These are phyloP conservation scores for Tauraco hartlaubi DNA, from an alignment of 2,797 vertebrate genomes.

Conservation along the genomic window DNA sequence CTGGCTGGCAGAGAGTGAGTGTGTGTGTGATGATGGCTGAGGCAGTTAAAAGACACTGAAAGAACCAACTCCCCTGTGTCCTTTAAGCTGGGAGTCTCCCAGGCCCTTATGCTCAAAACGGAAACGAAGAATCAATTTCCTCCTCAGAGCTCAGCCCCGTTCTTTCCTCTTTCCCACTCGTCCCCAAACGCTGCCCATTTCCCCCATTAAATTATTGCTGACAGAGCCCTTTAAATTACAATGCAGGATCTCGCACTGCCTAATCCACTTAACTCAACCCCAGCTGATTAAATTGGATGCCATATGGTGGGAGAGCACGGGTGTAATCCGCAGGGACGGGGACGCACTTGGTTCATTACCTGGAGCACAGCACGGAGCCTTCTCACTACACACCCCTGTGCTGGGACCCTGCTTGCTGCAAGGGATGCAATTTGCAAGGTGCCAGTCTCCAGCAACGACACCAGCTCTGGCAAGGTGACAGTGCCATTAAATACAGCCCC, in stretches of 20 bases:
- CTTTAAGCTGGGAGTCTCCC: slow-evolving; percentile 3
- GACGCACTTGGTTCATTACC: slow-evolving; percentile 41
- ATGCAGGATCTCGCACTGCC: slow-evolving; percentile 30
- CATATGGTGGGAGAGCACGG: slow-evolving; percentile 68
- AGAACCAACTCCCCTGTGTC: neutral
- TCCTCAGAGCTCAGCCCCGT: neutral
- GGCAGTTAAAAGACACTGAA: neutral
- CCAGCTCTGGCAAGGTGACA: neutral
- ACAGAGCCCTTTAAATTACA: slow-evolving; percentile 71
- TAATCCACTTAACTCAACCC: slow-evolving; percentile 77
- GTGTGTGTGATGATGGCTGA: neutral
- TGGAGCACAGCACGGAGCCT: neutral
- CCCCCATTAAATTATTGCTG: slow-evolving; percentile 61
- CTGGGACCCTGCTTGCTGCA: neutral
- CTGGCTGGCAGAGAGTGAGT: neutral
- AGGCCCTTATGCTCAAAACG: slow-evolving; percentile 24
- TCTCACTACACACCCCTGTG: neutral
- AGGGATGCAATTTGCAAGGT: neutral
- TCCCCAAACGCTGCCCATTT: slow-evolving; percentile 31
- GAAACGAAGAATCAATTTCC: neutral
- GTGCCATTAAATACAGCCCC: neutral
- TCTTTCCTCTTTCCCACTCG: neutral
- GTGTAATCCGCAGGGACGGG: slow-evolving; percentile 8
- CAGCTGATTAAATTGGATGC: slow-evolving; percentile 77
- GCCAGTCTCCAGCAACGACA: neutral